Evolutionary conservation across 64 coral and sea anemone species (phyloP), one percentile per base, ranked within the genome.

Genomic region (Catalaphyllia jardinei): DNA sequence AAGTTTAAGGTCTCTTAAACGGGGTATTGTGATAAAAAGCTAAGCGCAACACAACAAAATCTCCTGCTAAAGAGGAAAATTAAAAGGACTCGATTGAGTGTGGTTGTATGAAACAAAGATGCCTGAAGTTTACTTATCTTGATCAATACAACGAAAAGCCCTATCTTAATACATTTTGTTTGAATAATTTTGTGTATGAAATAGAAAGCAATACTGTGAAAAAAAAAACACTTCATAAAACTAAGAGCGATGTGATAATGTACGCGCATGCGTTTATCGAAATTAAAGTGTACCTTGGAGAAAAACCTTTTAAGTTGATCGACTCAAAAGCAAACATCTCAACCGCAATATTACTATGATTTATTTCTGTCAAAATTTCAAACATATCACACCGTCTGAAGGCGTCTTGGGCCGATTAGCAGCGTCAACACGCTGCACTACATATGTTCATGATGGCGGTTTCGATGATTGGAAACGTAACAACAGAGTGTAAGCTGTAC

Each of bases 1-100:
- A 71, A 85, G 81, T 69, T 51, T 85, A 85, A 35, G 62, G 33
- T 69, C 81, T 85, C 81, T 85, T 85, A 85, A 85, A 85, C 62
- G 62, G 81, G 35, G 62, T 3, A 85, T 85, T 85, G 60, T 85
- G 19, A 38, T 85, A 2, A 69, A 83, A 12, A 67, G 60, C 19
- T 46, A 7, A 14, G 60, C 13, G 60, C 29, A 61, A 49, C 60
- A 61, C 80, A 65, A 67, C 60, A 67, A 38, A 60, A 42, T 71
- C 63, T 85, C 67, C 62, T 13, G 16, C 81, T 24, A 51, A 85
- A 67, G 60, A 85, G 22, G 11, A 46, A 24, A 50, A 71, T 71
- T 85, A 85, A 85, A 71, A 51, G 63, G 31, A 49, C 30, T 69
- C 24, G 19, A 69, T 71, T 85, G 62, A 85, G 38, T 20, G 25